Evolutionary conservation across 1,140 invertebrate genomes (phyloP), one percentile per base, ranked within the genome.

Genomic region (Scaptodrosophila lebanonensis): DNA sequence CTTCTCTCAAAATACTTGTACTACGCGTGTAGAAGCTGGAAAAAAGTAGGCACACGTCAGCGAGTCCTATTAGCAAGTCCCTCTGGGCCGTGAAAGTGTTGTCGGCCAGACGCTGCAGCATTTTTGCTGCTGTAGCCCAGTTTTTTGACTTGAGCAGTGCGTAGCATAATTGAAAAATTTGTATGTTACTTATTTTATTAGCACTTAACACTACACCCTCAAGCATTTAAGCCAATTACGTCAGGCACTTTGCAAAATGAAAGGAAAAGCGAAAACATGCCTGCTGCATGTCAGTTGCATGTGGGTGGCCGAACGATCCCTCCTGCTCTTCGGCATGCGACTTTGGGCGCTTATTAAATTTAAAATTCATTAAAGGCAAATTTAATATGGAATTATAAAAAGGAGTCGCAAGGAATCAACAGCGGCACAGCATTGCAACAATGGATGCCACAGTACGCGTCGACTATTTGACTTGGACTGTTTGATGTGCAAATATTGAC

Each of bases 161-260:
- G 20, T 40, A 79, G 5, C 6, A 16, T 13, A 79, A 79, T 79
- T 79, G 73, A 79, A 73, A 82, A 83, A 73, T 84, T 83, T 84
- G 75, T 77, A 79, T 84, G 63, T 84, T 84, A 84, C 70, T 84
- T 84, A 84, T 84, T 84, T 84, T 84, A 84, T 82, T 75, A 75
- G 52, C 75, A 82, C 64, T 84, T 84, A 84, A 84, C 73, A 71
- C 79, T 48, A 38, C 40, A 44, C 49, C 61, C 44, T 44, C 36
- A 15, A 48, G 16, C 17, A 47, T 39, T 25, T 32, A 18, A 9
- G 3, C 8, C 30, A 47, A 36, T 38, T 13, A 32, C 22, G 38
- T 12, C 32, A 40, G 22, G 5, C 6, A 8, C 2, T 7, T 20
- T 30, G 36, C 40, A 25, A 45, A 53, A 44, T 25, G 59, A 71